Evolutionary conservation across 1,140 invertebrate genomes (phyloP).

Genomic region (Gonioctena quinquepunctata): DNA sequence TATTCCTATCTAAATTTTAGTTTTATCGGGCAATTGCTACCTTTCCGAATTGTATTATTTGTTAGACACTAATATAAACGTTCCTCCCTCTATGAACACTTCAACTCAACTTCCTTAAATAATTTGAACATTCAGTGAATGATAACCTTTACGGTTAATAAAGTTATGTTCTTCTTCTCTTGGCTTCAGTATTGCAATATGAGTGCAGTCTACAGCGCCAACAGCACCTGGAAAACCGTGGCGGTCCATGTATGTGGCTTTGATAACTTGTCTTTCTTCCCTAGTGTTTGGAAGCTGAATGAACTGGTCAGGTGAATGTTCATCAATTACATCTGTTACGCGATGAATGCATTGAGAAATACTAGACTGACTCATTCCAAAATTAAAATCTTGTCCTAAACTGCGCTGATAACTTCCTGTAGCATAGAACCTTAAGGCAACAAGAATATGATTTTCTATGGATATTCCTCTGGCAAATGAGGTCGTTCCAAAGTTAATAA

Average conservation of each 20-base stretch:
- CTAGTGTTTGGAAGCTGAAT: neutral
- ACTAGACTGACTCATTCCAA: neutral
- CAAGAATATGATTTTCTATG: no score
- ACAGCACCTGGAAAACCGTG: neutral
- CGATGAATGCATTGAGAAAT: neutral
- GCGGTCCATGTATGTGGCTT: neutral
- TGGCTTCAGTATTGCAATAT: neutral
- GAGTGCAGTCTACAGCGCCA: neutral
- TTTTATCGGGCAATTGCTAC: no score
- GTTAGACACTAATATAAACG: no score
- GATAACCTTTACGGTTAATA: slow-evolving; percentile 2
- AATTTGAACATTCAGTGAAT: neutral
- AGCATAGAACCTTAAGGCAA: neutral
- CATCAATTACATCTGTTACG: neutral
- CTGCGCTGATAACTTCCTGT: neutral
- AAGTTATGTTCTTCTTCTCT: neutral
- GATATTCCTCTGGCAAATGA: no score
- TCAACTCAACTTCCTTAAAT: no score
- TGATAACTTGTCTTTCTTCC: neutral
- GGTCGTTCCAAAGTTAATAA: no score
- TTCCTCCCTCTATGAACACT: no score
- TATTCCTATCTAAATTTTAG: no score
- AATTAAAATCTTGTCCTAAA: neutral
- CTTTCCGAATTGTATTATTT: no score
- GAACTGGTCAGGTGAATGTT: neutral